A percentile compares a stretch with the other conserved stretches of the same genome.
Conservation (phyloP, 2,888 invertebrate species). For the Callyntrura sp. region DNA sequence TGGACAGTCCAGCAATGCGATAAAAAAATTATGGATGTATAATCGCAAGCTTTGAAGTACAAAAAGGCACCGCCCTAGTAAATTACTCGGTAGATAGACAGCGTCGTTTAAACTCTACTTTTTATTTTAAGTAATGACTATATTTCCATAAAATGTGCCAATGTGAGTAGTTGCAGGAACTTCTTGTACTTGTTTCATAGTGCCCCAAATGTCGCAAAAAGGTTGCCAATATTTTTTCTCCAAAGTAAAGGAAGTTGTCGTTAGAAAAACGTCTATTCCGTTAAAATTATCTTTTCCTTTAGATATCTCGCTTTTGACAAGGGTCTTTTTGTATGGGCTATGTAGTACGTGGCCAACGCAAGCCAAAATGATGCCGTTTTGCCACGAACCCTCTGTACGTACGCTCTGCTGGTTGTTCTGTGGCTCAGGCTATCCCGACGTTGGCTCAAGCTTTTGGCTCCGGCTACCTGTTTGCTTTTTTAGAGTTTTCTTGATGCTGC, state of each 20-base stretch:
- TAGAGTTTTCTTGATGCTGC: not conserved
- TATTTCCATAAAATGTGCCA: not conserved
- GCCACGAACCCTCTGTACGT: constrained; percentile 63
- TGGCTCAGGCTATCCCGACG: constrained; percentile 5
- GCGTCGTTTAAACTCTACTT: not conserved
- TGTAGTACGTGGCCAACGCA: constrained; percentile 77
- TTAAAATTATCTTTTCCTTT: not conserved
- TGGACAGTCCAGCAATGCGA: too few species aligned
- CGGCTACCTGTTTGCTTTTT: constrained; percentile 45
- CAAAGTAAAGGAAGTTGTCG: not conserved
- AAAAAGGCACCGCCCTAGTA: constrained; percentile 51
- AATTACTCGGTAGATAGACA: constrained; percentile 37
- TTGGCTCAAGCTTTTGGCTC: constrained; percentile 29
- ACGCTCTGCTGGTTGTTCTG: constrained; percentile 26
- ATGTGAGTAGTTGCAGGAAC: not conserved
- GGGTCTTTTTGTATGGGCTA: not conserved
- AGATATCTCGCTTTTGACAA: not conserved
- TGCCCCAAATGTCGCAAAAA: constrained; percentile 5
- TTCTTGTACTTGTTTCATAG: not conserved
- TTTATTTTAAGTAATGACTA: not conserved
- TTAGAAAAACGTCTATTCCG: not conserved
- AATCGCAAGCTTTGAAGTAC: not conserved
- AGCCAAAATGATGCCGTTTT: constrained; percentile 70
- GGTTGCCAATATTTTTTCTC: too few species aligned
- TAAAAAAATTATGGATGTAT: too few species aligned